Evolutionary conservation across 2,888 invertebrate species (phyloP).

Genomic region (Ochlodes sylvanus): DNA sequence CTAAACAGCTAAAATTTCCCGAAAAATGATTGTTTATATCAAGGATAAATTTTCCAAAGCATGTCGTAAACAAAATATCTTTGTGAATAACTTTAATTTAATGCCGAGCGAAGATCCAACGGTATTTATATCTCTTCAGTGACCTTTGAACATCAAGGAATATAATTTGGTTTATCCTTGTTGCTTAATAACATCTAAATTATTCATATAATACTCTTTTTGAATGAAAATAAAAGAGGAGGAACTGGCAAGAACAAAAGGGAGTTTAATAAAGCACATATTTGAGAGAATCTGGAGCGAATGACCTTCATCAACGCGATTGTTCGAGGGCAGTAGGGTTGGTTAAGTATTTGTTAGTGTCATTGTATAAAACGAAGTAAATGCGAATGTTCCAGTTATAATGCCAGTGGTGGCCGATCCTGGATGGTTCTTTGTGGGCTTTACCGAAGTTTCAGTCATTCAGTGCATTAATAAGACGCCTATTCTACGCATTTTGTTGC

Average conservation of each 20-base stretch:
- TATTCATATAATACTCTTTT: slow-evolving; percentile 37
- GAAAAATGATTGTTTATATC: background rate
- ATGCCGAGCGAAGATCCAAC: slow-evolving; percentile 4
- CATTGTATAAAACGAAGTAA: too few relatives aligned
- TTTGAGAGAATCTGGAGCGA: slow-evolving; percentile 45
- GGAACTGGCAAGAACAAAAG: slow-evolving; percentile 39
- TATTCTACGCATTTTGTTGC: too few relatives aligned
- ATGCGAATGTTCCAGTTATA: too few relatives aligned
- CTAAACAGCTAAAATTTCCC: background rate
- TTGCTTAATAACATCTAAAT: slow-evolving; percentile 34
- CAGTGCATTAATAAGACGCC: too few relatives aligned
- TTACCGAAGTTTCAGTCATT: too few relatives aligned
- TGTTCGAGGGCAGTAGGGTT: slow-evolving; percentile 28
- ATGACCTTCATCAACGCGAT: slow-evolving; percentile 43
- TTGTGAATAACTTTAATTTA: slow-evolving; percentile 1
- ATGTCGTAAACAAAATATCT: background rate
- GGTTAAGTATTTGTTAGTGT: background rate
- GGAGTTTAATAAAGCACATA: slow-evolving; percentile 46
- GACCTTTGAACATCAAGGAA: slow-evolving; percentile 17
- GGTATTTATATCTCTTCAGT: slow-evolving; percentile 24
- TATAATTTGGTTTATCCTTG: slow-evolving; percentile 34
- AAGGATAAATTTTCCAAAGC: background rate
- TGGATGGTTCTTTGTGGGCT: too few relatives aligned
- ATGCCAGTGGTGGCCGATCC: too few relatives aligned
- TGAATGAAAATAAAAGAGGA: slow-evolving; percentile 20